These are phyloP conservation scores for Xanthostigma xanthostigma DNA, from an alignment of 2,888 invertebrate genomes.

Conservation along the genomic window DNA sequence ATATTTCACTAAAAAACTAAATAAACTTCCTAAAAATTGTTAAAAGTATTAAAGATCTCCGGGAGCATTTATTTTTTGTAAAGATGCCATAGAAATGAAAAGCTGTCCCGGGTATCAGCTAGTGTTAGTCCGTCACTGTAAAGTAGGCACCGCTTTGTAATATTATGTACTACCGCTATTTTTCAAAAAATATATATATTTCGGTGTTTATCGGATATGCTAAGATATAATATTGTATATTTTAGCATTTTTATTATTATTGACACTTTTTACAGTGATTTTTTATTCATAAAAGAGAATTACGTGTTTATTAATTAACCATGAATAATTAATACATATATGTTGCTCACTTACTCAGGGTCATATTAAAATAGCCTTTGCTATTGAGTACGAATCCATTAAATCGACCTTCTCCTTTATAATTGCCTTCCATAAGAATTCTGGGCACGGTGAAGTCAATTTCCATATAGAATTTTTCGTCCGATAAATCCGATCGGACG, in stretches of 20 bases:
- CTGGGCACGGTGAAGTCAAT: constrained; percentile 39
- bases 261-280: background rate
- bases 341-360: constrained; percentile 37
- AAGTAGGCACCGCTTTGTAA: no score
- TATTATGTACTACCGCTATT: no score
- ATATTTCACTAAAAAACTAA: no score
- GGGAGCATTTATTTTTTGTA: no score
- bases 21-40: no score
- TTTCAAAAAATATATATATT: no score
- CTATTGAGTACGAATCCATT: constrained; percentile 45
- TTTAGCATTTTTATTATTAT: background rate
- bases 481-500: constrained; percentile 37
- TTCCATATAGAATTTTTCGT: constrained; percentile 40
- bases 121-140: no score
- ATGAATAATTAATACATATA: background rate
- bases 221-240: background rate
- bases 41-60: no score
- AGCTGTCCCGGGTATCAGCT: no score
- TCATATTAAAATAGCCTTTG: constrained; percentile 38
- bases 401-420: constrained; percentile 44
- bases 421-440: constrained; percentile 38
- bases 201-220: no score
- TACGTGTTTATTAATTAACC: background rate
- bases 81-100: no score
- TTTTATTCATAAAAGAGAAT: background rate